Evolutionary conservation across 2,888 invertebrate genomes (phyloP), one percentile per base, ranked within the genome.

Genomic region (Sphinx pinastri): DNA sequence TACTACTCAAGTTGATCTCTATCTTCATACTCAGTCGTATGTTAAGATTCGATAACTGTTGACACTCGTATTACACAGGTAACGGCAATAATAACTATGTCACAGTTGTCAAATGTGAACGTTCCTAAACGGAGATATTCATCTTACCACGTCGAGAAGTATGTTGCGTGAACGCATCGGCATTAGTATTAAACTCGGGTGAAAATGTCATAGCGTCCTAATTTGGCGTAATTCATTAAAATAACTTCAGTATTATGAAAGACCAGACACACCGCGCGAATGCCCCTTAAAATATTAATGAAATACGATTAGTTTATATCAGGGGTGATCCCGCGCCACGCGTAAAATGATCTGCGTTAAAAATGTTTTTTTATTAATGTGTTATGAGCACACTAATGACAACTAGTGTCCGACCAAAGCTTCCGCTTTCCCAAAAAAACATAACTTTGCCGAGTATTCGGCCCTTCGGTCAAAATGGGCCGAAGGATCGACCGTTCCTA

Each of bases 91-190:
- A 63, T 47, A 19, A 19, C 13, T 63, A 47, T 49, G 63, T 49
- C 63, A 63, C 63, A 63, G 19, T 49, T 63, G 63, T 49, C 49
- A 16, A 19, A 49, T 12, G 63, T 47, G 25, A 11, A 47, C 13
- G 63, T 49, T 63, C 63, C 19, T 63, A n/a, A 2, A 63, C 49
- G 10, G 47, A 60, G 16, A 60, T 47, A 63, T 63, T 63, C 63
- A 63, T 63, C 63, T 63, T 63, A 63, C 49, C 63, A 49, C 12
- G 63, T 63, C 16, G 13, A 63, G 60, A 60, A 49, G 49, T 47
- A 49, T 63, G 49, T 63, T 63, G 63, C 47, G 60, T 60, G 60
- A 60, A 60, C 60, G 60, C 60, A 60, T 19, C 60, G 60, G n/a
- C 60, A 63, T 63, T 47, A 47, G 49, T 63, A 63, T 63, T 47